A percentile compares a stretch with the other conserved stretches of the same genome.
These are phyloP conservation scores for Allacma fusca DNA, from an alignment of 2,888 invertebrate species.

Conservation along the genomic window DNA sequence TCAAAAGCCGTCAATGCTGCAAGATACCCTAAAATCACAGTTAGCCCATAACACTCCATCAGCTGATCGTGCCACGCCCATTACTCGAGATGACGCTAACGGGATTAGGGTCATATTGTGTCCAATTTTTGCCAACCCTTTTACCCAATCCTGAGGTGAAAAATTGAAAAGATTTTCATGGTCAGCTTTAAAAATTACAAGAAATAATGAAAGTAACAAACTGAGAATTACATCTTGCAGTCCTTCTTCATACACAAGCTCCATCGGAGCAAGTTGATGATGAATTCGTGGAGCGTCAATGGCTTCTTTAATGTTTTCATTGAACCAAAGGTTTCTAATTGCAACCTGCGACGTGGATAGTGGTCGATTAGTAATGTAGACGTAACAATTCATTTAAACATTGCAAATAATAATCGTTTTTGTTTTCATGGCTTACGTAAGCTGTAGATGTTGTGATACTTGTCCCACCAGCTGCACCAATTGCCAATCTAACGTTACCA, in stretches of 20 bases:
- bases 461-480: constrained; percentile 70
- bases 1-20: constrained; percentile 73
- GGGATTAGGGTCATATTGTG: constrained; percentile 73
- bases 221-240: constrained; percentile 60
- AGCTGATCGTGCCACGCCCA: constrained; percentile 65
- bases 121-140: constrained; percentile 70
- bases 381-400: no score
- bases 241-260: constrained; percentile 59
- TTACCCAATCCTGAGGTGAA: constrained; percentile 69
- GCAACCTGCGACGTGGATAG: constrained; percentile 75
- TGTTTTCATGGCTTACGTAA: constrained; percentile 61
- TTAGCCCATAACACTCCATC: constrained; percentile 10
- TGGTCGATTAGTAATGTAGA: no score
- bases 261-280: constrained; percentile 83
- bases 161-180: not conserved
- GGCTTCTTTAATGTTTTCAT: constrained; percentile 78
- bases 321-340: constrained; percentile 79
- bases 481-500: constrained; percentile 65
- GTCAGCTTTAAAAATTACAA: no score
- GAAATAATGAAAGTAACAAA: no score
- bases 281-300: constrained; percentile 82
- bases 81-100: constrained; percentile 75
- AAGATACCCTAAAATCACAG: constrained; percentile 25
- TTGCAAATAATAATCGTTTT: no score
- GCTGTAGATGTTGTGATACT: constrained; percentile 68